Base-by-base conservation (phyloP, 2,888 invertebrate species). In the Papilio elwesi region DNA sequence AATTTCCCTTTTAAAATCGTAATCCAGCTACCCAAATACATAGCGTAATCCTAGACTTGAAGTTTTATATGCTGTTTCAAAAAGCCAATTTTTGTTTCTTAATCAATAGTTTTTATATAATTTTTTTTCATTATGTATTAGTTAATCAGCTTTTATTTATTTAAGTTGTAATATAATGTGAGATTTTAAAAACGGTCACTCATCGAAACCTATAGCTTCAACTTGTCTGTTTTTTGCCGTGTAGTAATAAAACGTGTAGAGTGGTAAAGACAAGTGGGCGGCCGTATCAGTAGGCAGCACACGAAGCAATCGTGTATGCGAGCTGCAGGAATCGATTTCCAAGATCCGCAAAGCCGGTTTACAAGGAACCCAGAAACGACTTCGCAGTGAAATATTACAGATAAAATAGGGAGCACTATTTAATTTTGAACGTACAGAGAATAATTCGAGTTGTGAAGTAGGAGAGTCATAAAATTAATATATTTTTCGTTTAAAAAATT, bases 321-420 rank as follows among this genome's bases (percentile, higher is more conserved):
- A 74, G 53, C 66, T 74, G 63, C 53, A 70, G 66, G 67, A 74
- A 70, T 74, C 73, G 73, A 74, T 70, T 70, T 74, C 73, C 70
- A 74, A 74, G 73, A 74, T 74, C 73, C 70, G 70, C 73, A 70
- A 70, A 74, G 73, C 73, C 73, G 73, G 73, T 74, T 74, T 70
- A 70, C 70, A 67, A 67, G 70, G 67, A 62, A 74, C 52, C 70
- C 70, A 66, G 52, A 48, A 49, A 70, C 67, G 67, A 63, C 62
- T 66, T 26, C 53, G 47, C 53, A 55, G 62, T 52, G 62, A 70
- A 66, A 74, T 74, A 73, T 73, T 69, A 51, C 36, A 52, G 47
- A 43, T 59, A 67, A 69, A 62, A 65, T 69, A 48, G 51, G 55
- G 59, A 70, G 62, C 49, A 53, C 53, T 70, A 72, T 72, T 72